A percentile compares a stretch with the other conserved stretches of the same genome.
phyloP scores from a whole-genome alignment of 2,888 invertebrate species.

The Drosophila quinaria region DNA sequence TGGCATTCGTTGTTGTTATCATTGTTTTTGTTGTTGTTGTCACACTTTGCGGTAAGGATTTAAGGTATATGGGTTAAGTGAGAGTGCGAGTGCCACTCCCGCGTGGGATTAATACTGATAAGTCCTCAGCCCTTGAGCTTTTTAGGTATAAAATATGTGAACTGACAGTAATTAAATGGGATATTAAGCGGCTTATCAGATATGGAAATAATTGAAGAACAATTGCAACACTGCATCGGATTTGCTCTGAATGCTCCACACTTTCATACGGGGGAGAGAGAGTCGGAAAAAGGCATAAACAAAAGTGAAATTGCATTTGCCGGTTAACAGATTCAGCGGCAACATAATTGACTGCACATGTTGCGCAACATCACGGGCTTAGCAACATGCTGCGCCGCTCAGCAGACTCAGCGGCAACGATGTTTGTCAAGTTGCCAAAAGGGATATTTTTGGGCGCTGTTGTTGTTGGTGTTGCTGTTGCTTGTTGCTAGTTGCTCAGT shows the following conservation, averaged over 20 bases:
- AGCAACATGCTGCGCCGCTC: constrained; percentile 61
- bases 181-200: constrained; percentile 46
- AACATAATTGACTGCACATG: constrained; percentile 29
- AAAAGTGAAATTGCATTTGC: constrained; percentile 15
- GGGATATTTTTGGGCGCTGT: constrained; percentile 28
- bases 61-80: constrained; percentile 1
- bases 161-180: constrained; percentile 45
- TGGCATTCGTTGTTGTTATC: constrained; percentile 29
- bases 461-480: not conserved
- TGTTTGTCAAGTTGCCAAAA: constrained; percentile 2
- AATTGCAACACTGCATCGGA: constrained; percentile 28
- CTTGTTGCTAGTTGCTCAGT: not conserved
- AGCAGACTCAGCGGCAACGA: constrained; percentile 55
- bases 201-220: constrained; percentile 44
- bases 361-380: constrained; percentile 19
- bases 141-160: constrained; percentile 24
- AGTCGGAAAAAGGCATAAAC: constrained; percentile 9
- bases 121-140: constrained; percentile 10
- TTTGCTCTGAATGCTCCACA: constrained; percentile 21
- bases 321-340: constrained; percentile 56
- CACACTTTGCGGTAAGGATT: constrained; percentile 2
- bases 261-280: not conserved
- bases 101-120: constrained; percentile 14
- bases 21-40: constrained; percentile 1
- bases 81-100: not conserved